Base-by-base conservation (phyloP, 2,797 vertebrate genomes). In the Brachymystax lenok region DNA sequence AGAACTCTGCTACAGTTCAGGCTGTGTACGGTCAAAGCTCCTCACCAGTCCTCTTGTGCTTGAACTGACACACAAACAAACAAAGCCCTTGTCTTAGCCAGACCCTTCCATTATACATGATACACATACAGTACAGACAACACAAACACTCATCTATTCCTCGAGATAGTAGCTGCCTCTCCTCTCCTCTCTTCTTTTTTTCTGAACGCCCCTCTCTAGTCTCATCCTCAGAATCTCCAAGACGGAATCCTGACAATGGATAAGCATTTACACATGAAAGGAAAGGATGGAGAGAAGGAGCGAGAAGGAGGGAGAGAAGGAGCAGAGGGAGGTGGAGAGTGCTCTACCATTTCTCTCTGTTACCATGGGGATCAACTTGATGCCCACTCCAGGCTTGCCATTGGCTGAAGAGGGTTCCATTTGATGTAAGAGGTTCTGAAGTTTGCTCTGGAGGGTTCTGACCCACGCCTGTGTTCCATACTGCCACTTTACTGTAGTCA, bases 341-440 rank as follows among this genome's bases (percentile, higher is more conserved):
- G 86, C 80, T 79, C 50, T 81, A 83, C 85, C 28, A 7, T 68
- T 21, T 50, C 35, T 72, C 51, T 72, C 24, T n/a, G 88, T 94
- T 92, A 81, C 92, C 89, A 93, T 93, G 91, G 92, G 86, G 87
- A 92, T 91, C 83, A 84, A 82, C 84, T 82, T 71, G 83, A 76
- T 77, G 80, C 76, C 84, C 78, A 82, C 87, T 86, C 79, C 85
- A 84, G 88, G 82, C 79, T 84, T 85, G 78, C 80, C 86, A 89
- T 88, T 90, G 88, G 83, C 76, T 87, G 88, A 84, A 91, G 86
- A 86, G 87, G 86, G 67, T 82, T 89, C 87, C 82, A 90, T 90
- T 91, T 90, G 85, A 79, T 78, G 85, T 88, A 79, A 8, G 59
- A 61, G 59, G 59, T 63, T 66, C 64, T 83, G 77, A 85, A 81